phyloP scores from a whole-genome alignment of 2,797 vertebrate genomes.

The Pangasius mekongensis region DNA sequence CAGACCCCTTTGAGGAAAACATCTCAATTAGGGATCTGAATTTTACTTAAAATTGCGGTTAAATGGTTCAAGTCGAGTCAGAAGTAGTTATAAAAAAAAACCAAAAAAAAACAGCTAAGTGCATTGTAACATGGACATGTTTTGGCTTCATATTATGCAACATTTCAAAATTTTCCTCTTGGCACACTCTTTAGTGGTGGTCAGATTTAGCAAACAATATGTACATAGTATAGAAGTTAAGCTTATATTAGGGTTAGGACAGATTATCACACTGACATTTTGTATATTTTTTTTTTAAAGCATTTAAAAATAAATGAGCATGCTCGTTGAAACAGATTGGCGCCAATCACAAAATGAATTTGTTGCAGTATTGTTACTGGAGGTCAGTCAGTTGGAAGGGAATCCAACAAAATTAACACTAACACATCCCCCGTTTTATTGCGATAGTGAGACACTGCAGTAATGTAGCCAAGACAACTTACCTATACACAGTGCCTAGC shows the following conservation, averaged over 20 bases:
- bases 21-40: slow-evolving; percentile 44
- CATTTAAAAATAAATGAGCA: not conserved
- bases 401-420: slow-evolving; percentile 3
- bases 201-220: not conserved
- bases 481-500: slow-evolving; percentile 84
- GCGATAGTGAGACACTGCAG: not conserved
- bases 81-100: not conserved
- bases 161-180: not conserved
- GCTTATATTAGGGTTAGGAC: not conserved
- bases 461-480: slow-evolving; percentile 38
- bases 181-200: not conserved
- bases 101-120: not conserved
- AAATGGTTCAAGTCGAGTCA: not conserved
- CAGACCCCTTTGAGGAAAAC: slow-evolving; percentile 73
- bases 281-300: not conserved
- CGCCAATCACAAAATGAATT: not conserved
- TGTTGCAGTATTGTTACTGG: not conserved
- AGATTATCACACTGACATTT: not conserved
- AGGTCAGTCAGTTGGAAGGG: slow-evolving; percentile 19
- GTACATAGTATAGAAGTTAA: not conserved
- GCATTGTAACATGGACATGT: not conserved
- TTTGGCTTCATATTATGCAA: not conserved
- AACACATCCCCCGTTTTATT: not conserved
- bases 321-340: not conserved
- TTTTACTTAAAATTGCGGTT: not conserved